Evolutionary conservation across 2,797 vertebrate genomes (phyloP), one percentile per base, ranked within the genome.

Genomic region (Heteromormyrus szaboi): DNA sequence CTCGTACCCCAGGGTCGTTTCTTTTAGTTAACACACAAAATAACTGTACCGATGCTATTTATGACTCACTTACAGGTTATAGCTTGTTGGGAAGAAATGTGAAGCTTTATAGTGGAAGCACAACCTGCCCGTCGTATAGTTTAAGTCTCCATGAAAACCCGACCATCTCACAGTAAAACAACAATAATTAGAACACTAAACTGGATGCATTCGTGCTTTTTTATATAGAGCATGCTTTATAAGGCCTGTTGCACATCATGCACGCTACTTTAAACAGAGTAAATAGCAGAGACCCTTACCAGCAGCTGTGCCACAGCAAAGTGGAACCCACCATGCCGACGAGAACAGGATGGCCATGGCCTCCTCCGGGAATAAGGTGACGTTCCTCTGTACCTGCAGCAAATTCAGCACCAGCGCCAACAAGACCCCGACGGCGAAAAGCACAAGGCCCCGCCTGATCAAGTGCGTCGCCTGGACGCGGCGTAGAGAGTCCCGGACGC

Each of bases 291-390:
- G 46, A 44, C 4, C 50, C 98, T 97, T 92, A 99, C 99, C 99
- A 7, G 99, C 98, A 0, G 97, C 99, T 0, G 98, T 99, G 72
- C 98, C 99, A 56, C 99, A 99, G 92, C 98, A 98, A 0, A 97
- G 97, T 0, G 99, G 98, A 89, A 99, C 98, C 99, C 99, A 99
- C 98, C 99, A 99, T 54, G 99, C 98, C 0, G 98, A 99, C 7
- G 98, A 98, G 89, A 99, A 98, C 92, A 98, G 94, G 3, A 97
- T 98, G 89, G 97, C 93, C 86, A 99, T 97, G 89, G 99, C 98
- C 92, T 99, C 98, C 9, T 99, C 98, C 0, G 98, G 98, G 87
- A 99, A 99, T 29, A 99, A 94, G 0, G 97, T 98, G 90, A 99
- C 99, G 2, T 99, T 96, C 29, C 97, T 95, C 90, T 99, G 98